These are phyloP conservation scores for Orthonyx spaldingii DNA, from an alignment of 2,113 vertebrate species.

Conservation along the genomic window DNA sequence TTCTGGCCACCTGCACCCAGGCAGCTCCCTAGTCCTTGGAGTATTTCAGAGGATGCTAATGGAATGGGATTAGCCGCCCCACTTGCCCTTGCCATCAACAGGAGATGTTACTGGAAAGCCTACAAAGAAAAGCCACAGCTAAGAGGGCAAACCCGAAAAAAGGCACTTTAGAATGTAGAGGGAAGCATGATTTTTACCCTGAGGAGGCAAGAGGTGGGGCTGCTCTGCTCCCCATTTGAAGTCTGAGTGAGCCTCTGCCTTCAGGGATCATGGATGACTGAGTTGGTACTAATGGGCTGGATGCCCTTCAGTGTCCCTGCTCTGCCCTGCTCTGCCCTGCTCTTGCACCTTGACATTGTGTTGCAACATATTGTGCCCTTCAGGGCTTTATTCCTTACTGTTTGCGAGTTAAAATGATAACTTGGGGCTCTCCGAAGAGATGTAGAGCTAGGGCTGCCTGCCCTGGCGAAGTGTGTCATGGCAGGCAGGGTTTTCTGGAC, in stretches of 20 bases:
- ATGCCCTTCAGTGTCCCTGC: not conserved
- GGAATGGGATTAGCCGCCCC: not conserved
- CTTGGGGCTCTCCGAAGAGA: not conserved
- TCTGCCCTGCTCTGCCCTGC: not conserved
- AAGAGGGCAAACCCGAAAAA: not conserved
- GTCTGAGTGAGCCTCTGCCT: not conserved
- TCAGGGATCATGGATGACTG: not conserved
- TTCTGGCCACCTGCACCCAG: not conserved
- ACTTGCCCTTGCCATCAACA: constrained; percentile 8
- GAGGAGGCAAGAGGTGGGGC: not conserved
- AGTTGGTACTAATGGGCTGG: constrained; percentile 3
- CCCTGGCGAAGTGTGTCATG: not conserved
- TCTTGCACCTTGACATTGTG: not conserved
- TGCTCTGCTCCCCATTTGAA: not conserved
- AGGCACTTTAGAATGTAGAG: not conserved
- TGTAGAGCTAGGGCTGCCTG: not conserved
- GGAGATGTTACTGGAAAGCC: not conserved
- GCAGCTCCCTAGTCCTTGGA: not conserved
- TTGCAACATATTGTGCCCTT: not conserved
- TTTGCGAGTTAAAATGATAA: not conserved
- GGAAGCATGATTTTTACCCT: not conserved
- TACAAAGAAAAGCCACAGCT: constrained; percentile 1
- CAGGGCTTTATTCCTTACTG: not conserved
- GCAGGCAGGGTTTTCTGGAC: not conserved
- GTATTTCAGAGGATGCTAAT: constrained; percentile 17